A percentile compares a stretch with the other conserved stretches of the same genome.
Evolutionary conservation across 2,888 invertebrate species (phyloP).

Genomic region (Congeria kusceri): DNA sequence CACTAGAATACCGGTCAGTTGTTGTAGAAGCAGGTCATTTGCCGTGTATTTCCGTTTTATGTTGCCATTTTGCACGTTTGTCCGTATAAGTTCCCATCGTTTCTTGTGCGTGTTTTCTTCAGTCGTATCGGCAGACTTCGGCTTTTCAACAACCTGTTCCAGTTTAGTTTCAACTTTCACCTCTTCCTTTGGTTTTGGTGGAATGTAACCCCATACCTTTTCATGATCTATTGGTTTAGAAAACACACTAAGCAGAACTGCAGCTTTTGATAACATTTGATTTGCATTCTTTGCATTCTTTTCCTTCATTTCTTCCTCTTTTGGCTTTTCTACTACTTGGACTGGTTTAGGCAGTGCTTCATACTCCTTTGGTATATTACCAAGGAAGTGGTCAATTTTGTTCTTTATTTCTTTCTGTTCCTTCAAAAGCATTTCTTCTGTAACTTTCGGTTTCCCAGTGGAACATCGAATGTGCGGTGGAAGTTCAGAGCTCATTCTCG

Average conservation of each 20-base stretch:
- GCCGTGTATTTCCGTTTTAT: conserved; percentile 67
- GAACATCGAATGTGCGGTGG: conserved; percentile 20
- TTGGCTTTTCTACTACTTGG: conserved; percentile 36
- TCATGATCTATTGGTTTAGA: conserved; percentile 59
- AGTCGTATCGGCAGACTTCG: conserved; percentile 25
- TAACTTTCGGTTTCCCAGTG: conserved; percentile 49
- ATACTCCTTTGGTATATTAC: conserved; percentile 39
- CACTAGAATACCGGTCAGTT: conserved; percentile 75
- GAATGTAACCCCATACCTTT: conserved; percentile 43
- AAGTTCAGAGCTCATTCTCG: conserved; percentile 54
- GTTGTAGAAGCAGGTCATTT: conserved; percentile 77
- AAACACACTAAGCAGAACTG: conserved; percentile 60
- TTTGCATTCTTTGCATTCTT: conserved; percentile 26
- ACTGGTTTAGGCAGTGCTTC: conserved; percentile 28
- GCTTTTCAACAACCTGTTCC: conserved; percentile 35
- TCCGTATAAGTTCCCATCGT: conserved; percentile 75
- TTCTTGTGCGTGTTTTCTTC: conserved; percentile 51
- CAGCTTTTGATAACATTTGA: conserved; percentile 51
- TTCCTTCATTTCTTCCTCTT: conserved; percentile 25
- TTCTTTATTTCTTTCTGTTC: conserved; percentile 52
- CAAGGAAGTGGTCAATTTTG: conserved; percentile 65
- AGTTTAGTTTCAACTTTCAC: conserved; percentile 23
- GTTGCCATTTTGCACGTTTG: conserved; percentile 65
- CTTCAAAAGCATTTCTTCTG: conserved; percentile 51
- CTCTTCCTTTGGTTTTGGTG: conserved; percentile 23